Base-by-base conservation (phyloP, 2,888 invertebrate species). In the Octodonta nipae region DNA sequence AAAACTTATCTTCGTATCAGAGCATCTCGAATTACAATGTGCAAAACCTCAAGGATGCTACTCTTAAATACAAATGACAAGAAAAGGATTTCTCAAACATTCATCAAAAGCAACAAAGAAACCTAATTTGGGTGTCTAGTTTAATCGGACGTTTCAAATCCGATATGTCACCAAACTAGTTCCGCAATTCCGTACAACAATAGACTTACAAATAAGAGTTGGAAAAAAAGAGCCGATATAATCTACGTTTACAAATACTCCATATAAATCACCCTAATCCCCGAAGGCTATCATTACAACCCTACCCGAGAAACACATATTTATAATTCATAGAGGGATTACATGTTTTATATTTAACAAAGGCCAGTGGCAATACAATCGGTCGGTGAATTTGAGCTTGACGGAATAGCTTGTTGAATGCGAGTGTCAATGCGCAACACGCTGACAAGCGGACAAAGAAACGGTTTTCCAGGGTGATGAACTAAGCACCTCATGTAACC, bases 381-480 rank as follows among this genome's bases (percentile, higher is more conserved):
- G 22, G 22, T 22, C 22, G 22, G 22, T 22, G 48, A 45, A 42
- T 45, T 45, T 41, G 43, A 43, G 39, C 41, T 22, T 22, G 47
- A 42, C 46, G 47, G 48, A 51, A 50, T 52, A 51, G 56, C 56
- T 56, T 56, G 55, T 56, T 55, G 56, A 37, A 28, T 31, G 33
- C 46, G 43, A 46, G 55, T 53, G 55, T 56, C 55, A 55, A 55
- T 55, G 55, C 51, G 54, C 51, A 49, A 54, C 53, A 52, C 43
- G 58, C 50, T 57, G 58, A 60, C 58, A 58, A 52, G 44, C 47
- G 52, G 54, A 60, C 58, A 58, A 59, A 58, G 54, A 52, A 55
- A 56, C 54, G 58, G 58, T 58, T 59, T 60, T 60, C 58, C 58
- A 56, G 58, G 55, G 59, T 57, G 59, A 56, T 57, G 58, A 55